A percentile compares a stretch with the other conserved stretches of the same genome.
Conservation (phyloP, 23 tunicate genomes). For the Diplosoma virens region DNA sequence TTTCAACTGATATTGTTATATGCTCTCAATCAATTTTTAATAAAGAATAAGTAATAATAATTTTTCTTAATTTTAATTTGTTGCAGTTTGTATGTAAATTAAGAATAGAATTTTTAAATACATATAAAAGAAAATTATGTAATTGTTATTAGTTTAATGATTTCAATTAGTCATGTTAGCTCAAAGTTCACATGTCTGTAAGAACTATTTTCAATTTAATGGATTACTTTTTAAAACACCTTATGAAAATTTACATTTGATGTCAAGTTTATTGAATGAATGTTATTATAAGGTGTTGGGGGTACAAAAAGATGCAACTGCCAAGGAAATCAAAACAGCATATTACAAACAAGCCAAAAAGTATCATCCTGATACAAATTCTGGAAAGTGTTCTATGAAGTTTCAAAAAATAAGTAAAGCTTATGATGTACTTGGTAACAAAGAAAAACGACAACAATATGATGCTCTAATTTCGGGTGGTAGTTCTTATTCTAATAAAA, state of each 20-base stretch:
- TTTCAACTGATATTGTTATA: too few species aligned
- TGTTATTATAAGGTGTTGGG: constrained; percentile 51
- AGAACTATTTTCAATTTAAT: too few species aligned
- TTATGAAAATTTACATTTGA: not conserved
- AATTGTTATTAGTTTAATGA: too few species aligned
- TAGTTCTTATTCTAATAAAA: not conserved
- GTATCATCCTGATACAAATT: constrained; percentile 75
- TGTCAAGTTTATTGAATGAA: not conserved
- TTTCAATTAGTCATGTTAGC: too few species aligned
- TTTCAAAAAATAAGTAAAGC: constrained; percentile 74
- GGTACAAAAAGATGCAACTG: constrained; percentile 51
- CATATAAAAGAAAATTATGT: too few species aligned
- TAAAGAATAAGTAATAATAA: too few species aligned
- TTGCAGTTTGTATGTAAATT: too few species aligned
- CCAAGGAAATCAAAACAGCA: constrained; percentile 54
- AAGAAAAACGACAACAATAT: constrained; percentile 48
- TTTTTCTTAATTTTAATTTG: too few species aligned
- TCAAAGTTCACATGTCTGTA: too few species aligned
- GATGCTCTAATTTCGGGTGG: constrained; percentile 39
- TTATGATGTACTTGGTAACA: constrained; percentile 49
- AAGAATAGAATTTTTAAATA: too few species aligned
- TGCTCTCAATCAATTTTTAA: too few species aligned
- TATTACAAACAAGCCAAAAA: constrained; percentile 63
- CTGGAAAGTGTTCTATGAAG: constrained; percentile 35
- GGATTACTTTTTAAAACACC: too few species aligned